A percentile compares a stretch with the other conserved stretches of the same genome.
Evolutionary conservation across 2,113 vertebrate genomes (phyloP).

Genomic region (Nansenia antarctica): DNA sequence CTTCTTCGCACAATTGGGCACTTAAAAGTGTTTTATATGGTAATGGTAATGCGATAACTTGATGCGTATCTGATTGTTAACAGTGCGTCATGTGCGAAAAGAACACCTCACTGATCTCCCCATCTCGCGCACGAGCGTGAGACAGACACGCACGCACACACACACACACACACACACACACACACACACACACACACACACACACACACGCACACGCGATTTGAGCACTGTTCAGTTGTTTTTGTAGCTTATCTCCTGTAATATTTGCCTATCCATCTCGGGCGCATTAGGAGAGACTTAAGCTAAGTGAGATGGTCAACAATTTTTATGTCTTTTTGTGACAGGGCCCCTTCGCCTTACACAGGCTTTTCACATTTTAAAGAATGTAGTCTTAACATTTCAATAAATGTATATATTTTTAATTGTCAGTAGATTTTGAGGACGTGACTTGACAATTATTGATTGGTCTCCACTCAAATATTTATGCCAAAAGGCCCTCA

Average conservation of each 20-base stretch:
- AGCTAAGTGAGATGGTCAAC: not conserved
- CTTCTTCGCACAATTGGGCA: not conserved
- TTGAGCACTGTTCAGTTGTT: not conserved
- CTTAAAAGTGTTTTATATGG: conserved; percentile 5
- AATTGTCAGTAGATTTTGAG: not conserved
- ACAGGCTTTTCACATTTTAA: no score
- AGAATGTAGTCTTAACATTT: no score
- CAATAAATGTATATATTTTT: not conserved
- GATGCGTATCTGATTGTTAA: conserved; percentile 32
- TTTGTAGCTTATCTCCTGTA: not conserved
- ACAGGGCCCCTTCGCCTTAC: not conserved
- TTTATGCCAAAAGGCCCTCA: not conserved
- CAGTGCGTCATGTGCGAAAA: conserved; percentile 17
- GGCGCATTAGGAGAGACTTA: not conserved
- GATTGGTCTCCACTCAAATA: not conserved
- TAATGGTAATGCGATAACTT: conserved; percentile 18
- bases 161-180: conserved; percentile 21
- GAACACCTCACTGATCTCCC: conserved; percentile 5
- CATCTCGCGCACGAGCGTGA: not conserved
- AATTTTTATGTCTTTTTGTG: not conserved
- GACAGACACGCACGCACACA: not conserved
- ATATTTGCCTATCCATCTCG: no score
- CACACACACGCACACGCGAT: conserved; percentile 9
- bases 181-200: conserved; percentile 14
- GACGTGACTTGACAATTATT: not conserved